Conservation (phyloP, 92 coral and sea anemone genomes). For the Isaurus tuberculatus region DNA sequence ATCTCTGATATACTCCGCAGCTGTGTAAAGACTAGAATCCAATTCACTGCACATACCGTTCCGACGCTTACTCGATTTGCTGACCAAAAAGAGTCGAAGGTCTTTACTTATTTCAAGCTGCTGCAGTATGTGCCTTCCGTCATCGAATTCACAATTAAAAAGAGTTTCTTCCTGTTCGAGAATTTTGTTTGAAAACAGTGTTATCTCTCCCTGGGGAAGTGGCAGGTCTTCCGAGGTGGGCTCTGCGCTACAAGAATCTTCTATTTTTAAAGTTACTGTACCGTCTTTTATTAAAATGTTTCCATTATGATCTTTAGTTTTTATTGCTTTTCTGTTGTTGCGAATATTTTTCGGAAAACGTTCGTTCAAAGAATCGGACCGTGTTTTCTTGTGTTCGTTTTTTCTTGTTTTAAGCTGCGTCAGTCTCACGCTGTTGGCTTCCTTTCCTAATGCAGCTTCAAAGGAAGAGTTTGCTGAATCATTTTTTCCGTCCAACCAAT, state of each 20-base stretch:
- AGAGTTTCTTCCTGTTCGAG: constrained; percentile 40
- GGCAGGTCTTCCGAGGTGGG: not conserved
- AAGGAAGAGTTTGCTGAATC: not conserved
- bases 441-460: not conserved
- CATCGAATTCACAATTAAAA: constrained; percentile 13
- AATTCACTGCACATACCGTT: constrained; percentile 71
- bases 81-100: constrained; percentile 55
- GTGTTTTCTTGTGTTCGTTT: not conserved
- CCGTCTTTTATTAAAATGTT: not conserved
- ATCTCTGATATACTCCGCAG: constrained; percentile 81
- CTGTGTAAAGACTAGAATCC: constrained; percentile 65
- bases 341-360: not conserved
- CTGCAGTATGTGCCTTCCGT: constrained; percentile 36
- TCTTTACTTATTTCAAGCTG: constrained; percentile 62
- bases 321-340: not conserved
- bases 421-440: not conserved
- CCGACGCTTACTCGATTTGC: constrained; percentile 56
- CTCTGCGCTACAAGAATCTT: not conserved
- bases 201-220: not conserved
- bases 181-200: not conserved
- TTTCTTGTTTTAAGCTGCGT: not conserved
- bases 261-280: not conserved
- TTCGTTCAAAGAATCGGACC: not conserved
- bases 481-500: not conserved
- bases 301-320: not conserved